Evolutionary conservation across 2,888 invertebrate genomes (phyloP).

Genomic region (Blomia tropicalis): DNA sequence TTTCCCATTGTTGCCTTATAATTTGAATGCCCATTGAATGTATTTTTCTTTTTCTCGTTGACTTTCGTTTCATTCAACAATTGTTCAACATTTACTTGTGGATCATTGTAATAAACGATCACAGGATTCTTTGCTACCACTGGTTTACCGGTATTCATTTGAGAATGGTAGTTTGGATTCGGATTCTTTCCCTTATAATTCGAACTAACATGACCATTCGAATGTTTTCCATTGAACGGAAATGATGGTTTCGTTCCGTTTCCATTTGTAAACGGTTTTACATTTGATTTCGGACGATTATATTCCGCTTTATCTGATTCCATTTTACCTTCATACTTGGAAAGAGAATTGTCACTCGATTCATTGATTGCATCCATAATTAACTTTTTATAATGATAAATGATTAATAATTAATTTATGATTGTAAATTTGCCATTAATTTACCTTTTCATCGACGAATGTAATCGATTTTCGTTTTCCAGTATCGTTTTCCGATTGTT

Average conservation of each 20-base stretch:
- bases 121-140: constrained; percentile 5
- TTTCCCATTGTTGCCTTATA: background rate
- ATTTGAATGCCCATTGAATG: background rate
- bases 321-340: too few species aligned
- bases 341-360: too few species aligned
- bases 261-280: background rate
- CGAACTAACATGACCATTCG: background rate
- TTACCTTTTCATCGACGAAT: constrained; percentile 14
- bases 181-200: background rate
- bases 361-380: constrained; percentile 11
- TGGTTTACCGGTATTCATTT: background rate
- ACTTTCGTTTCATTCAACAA: background rate
- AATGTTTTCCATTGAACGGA: background rate
- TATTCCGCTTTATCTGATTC: too few species aligned
- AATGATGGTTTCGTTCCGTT: background rate
- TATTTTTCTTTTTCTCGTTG: background rate
- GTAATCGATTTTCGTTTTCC: constrained; percentile 10
- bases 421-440: background rate
- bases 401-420: background rate
- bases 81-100: constrained; percentile 4
- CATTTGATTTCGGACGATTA: too few species aligned
- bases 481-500: too few species aligned
- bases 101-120: constrained; percentile 12
- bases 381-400: background rate
- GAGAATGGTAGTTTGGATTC: background rate